A percentile compares a stretch with the other conserved stretches of the same genome.
Evolutionary conservation across 1,140 invertebrate species (phyloP).

Genomic region (Ctenoplectra terminalis): DNA sequence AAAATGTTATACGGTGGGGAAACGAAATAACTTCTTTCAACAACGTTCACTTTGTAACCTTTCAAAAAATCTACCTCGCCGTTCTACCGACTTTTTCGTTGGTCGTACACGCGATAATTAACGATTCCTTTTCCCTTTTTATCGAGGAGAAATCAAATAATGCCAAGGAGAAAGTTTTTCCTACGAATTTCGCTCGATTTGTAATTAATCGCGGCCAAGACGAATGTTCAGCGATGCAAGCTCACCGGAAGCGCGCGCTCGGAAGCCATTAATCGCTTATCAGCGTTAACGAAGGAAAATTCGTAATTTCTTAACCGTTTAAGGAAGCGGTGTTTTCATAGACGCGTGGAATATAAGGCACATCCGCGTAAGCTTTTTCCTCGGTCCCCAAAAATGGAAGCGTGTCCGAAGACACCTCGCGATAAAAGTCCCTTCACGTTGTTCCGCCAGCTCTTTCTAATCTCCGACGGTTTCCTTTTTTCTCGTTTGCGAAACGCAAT

Average conservation of each 20-base stretch:
- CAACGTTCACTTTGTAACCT: neutral
- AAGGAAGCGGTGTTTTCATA: neutral
- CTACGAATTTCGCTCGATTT: neutral
- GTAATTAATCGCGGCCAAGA: neutral
- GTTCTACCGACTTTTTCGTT: slow-evolving; percentile 15
- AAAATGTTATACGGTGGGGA: neutral
- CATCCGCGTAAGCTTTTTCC: slow-evolving; percentile 2
- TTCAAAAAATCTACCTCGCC: neutral
- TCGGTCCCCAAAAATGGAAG: neutral
- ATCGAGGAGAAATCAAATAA: slow-evolving; percentile 19
- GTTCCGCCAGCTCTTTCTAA: slow-evolving; percentile 42
- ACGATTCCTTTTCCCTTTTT: slow-evolving; percentile 22
- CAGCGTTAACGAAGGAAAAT: neutral
- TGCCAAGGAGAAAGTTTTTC: neutral
- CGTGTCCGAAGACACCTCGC: slow-evolving; percentile 11
- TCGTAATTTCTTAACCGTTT: neutral
- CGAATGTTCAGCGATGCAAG: neutral
- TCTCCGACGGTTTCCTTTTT: slow-evolving; percentile 32
- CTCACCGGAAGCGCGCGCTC: neutral
- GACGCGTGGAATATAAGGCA: too few species aligned
- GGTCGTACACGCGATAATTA: slow-evolving; percentile 1
- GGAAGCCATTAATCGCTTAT: neutral
- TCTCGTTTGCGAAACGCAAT: slow-evolving; percentile 75
- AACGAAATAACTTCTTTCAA: neutral
- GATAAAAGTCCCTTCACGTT: slow-evolving; percentile 31